A percentile compares a stretch with the other conserved stretches of the same genome.
These are phyloP conservation scores for Sebastes miniatus DNA, from an alignment of 2,797 vertebrate genomes.

Conservation along the genomic window DNA sequence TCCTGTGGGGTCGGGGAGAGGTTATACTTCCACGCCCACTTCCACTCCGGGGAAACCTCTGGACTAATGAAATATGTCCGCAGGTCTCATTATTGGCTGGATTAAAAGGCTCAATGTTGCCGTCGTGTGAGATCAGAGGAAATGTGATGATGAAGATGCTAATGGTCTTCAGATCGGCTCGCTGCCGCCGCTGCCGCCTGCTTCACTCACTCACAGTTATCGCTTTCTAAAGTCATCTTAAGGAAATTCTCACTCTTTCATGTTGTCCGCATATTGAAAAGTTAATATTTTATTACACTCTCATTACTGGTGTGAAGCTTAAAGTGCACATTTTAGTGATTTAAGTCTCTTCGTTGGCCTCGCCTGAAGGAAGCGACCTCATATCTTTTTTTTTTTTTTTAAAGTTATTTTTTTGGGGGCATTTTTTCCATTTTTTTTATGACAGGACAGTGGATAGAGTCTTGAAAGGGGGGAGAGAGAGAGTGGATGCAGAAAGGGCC, in stretches of 20 bases:
- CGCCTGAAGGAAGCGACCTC: not conserved
- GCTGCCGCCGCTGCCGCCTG: not conserved
- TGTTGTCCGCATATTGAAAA: not conserved
- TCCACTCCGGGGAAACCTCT: not conserved
- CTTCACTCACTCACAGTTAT: not conserved
- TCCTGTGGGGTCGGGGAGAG: slow-evolving; percentile 5
- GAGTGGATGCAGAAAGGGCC: no score
- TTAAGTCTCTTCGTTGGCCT: not conserved
- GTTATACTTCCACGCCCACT: not conserved
- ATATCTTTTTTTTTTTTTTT: no score
- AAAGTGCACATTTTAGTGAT: not conserved
- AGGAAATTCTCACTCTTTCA: not conserved
- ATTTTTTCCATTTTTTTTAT: no score
- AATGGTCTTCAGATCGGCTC: not conserved
- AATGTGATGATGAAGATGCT: not conserved
- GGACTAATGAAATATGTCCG: not conserved
- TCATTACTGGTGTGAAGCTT: not conserved
- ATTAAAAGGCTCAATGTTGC: slow-evolving; percentile 10
- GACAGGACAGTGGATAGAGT: no score
- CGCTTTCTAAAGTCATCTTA: no score
- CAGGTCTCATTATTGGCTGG: slow-evolving; percentile 18
- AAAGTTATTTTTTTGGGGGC: no score
- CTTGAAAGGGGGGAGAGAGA: no score
- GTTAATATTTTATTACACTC: not conserved
- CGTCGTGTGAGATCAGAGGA: slow-evolving; percentile 4